Percentiles rank a stretch among this genome's conserved stretches.
These are phyloP conservation scores for Orbicella faveolata DNA, from an alignment of 64 coral and sea anemone species.

Conservation along the genomic window DNA sequence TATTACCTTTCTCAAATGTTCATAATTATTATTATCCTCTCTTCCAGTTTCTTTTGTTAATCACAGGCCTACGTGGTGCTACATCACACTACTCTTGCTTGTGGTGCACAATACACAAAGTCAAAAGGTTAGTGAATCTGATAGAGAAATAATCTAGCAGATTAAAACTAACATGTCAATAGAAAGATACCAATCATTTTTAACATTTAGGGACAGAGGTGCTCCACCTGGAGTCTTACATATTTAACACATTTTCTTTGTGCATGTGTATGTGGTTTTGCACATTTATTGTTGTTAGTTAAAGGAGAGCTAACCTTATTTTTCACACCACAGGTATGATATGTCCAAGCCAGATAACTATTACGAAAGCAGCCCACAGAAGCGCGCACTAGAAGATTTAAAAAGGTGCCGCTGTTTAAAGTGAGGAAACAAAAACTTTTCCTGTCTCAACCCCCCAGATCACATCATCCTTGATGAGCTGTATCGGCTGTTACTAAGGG, in stretches of 20 bases:
- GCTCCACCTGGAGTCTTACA: too few relatives aligned
- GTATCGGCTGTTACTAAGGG: conserved; percentile 38
- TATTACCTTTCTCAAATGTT: too few relatives aligned
- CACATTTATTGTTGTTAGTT: too few relatives aligned
- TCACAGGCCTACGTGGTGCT: neutral
- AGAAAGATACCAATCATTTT: too few relatives aligned
- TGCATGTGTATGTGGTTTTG: too few relatives aligned
- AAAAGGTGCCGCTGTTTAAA: neutral
- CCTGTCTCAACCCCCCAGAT: conserved; percentile 31
- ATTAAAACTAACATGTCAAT: too few relatives aligned
- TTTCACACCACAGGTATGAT: neutral
- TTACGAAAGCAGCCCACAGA: conserved; percentile 1
- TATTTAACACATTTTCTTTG: too few relatives aligned
- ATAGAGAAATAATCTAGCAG: too few relatives aligned
- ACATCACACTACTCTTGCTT: neutral
- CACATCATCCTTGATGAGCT: conserved; percentile 69
- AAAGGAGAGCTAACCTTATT: neutral
- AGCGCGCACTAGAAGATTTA: neutral
- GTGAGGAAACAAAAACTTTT: neutral
- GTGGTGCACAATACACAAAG: too few relatives aligned
- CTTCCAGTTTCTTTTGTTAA: neutral
- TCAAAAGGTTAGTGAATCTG: neutral
- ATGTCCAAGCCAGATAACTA: conserved; percentile 6
- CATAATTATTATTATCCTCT: neutral
- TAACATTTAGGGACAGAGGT: too few relatives aligned